These are phyloP conservation scores for Cheilosia variabilis DNA, from an alignment of 2,888 invertebrate genomes.

Conservation along the genomic window DNA sequence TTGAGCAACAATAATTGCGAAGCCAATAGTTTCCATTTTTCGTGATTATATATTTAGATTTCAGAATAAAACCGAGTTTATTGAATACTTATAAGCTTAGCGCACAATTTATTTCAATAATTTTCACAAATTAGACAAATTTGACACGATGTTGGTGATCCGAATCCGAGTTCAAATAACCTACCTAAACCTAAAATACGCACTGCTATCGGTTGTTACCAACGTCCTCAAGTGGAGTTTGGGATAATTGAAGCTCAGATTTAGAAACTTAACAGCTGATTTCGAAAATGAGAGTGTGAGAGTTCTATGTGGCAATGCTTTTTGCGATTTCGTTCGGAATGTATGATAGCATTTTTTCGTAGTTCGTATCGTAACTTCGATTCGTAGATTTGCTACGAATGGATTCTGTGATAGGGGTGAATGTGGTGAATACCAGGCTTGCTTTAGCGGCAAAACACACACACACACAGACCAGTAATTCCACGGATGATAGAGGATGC, in stretches of 20 bases:
- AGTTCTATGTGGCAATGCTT: no score
- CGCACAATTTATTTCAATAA: neutral
- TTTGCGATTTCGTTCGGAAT: no score
- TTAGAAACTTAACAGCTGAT: constrained; percentile 85
- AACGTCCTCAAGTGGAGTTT: constrained; percentile 97
- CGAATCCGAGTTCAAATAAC: no score
- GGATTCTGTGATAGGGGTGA: neutral
- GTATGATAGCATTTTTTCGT: neutral
- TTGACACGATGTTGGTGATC: no score
- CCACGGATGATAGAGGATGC: no score
- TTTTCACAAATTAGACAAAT: no score
- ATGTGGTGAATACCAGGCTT: no score
- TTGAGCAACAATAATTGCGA: constrained; percentile 14
- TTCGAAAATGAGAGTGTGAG: neutral
- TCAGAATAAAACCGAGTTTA: constrained; percentile 1
- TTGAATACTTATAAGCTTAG: neutral
- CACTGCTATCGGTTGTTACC: constrained; percentile 92
- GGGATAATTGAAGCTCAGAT: constrained; percentile 95
- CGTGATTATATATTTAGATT: neutral
- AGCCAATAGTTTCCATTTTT: constrained; percentile 9
- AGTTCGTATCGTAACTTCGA: neutral
- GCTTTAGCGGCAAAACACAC: no score
- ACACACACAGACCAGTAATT: no score
- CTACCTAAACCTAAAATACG: neutral
- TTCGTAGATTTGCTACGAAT: neutral